Conservation (phyloP, 2,797 vertebrate species). For the Otolemur crassicaudatus region DNA sequence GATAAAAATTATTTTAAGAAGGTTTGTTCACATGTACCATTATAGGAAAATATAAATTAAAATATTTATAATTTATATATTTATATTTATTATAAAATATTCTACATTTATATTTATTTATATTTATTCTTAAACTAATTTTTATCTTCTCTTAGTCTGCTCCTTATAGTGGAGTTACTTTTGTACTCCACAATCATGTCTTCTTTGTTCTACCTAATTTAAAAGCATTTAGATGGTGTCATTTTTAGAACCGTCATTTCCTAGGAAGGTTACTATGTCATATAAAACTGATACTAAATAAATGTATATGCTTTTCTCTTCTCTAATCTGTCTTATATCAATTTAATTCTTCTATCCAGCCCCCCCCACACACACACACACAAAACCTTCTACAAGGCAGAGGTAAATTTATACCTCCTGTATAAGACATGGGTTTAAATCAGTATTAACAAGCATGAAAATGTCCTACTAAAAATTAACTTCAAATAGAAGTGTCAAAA, state of each 20-base stretch:
- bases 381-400: background rate
- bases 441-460: slow-evolving; percentile 51
- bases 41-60: too few relatives aligned
- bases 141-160: background rate
- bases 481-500: slow-evolving; percentile 61
- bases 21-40: too few relatives aligned
- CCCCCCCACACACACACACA: background rate
- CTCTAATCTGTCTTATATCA: background rate
- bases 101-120: too few relatives aligned
- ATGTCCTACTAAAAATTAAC: background rate
- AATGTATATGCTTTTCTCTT: background rate
- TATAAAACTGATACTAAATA: background rate
- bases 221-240: background rate
- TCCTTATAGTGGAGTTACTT: background rate
- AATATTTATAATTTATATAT: too few relatives aligned
- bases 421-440: background rate
- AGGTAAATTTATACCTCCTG: background rate
- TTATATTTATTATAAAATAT: too few relatives aligned
- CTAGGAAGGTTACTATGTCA: background rate
- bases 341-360: background rate
- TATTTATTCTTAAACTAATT: background rate
- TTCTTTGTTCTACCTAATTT: background rate
- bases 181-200: background rate
- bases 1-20: too few relatives aligned
- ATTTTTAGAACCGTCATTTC: background rate